Evolutionary conservation across 2,113 vertebrate species (phyloP).

Genomic region (Boleophthalmus pectinirostris): DNA sequence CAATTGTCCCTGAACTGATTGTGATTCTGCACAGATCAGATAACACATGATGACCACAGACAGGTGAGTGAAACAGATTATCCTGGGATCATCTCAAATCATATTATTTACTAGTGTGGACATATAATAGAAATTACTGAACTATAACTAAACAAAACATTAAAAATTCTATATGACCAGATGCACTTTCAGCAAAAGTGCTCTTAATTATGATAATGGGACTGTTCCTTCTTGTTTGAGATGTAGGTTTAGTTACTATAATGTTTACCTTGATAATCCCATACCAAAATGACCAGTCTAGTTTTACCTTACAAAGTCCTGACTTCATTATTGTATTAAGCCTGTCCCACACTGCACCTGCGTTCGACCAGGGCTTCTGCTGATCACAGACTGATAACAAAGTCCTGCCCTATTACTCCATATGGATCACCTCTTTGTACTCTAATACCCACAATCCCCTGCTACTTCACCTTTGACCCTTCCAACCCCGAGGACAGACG

Average conservation of each 20-base stretch:
- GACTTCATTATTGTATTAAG: slow-evolving; percentile 22
- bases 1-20: too few species aligned
- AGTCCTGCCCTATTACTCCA: slow-evolving; percentile 19
- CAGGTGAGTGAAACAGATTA: too few species aligned
- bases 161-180: too few species aligned
- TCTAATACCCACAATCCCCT: slow-evolving; percentile 33
- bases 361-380: slow-evolving; percentile 15
- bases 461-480: slow-evolving; percentile 43
- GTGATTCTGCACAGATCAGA: too few species aligned
- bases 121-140: too few species aligned
- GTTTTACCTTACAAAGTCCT: slow-evolving; percentile 10
- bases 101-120: too few species aligned
- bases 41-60: too few species aligned
- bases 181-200: too few species aligned
- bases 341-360: slow-evolving; percentile 46
- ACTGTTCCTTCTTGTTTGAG: too few species aligned
- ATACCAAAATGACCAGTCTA: slow-evolving; percentile 12
- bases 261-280: background rate
- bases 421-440: slow-evolving; percentile 11
- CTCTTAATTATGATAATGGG: too few species aligned
- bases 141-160: too few species aligned
- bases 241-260: background rate
- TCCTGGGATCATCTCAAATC: too few species aligned
- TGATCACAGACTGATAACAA: slow-evolving; percentile 57
- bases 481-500: slow-evolving; percentile 32